Evolutionary conservation across 2,113 vertebrate genomes (phyloP), one percentile per base, ranked within the genome.

Genomic region (Sylvietta virens): DNA sequence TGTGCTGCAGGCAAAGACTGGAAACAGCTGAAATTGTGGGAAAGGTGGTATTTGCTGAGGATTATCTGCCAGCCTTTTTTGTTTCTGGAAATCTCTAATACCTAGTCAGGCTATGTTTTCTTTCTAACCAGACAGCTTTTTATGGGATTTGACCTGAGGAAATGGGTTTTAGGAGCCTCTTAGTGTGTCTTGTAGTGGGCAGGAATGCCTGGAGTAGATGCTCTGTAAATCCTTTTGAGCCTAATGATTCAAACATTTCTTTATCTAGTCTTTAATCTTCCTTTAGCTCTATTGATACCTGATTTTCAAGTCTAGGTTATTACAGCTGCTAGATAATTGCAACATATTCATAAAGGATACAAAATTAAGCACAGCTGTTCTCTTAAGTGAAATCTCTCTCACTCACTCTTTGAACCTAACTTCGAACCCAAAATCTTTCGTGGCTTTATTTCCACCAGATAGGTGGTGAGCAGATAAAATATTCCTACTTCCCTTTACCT

Each of bases 401-500:
- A 86, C 90, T 77, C 69, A 56, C 76, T 93, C 82, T 97, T 98
- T 97, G 84, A 96, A 54, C 51, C 70, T 89, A 33, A 57, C 51
- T 88, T 94, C 96, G 90, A 96, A 88, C 64, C 86, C 85, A 81
- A 92, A 97, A 66, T 74, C 42, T 94, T 93, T 93, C 80, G 94
- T 80, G 48, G 53, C 33, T 78, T 92, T 90, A 85, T 80, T 89
- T 94, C n/a, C 19, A 33, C 11, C 17, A 39, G 90, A 33, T 61
- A 82, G 33, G 39, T 82, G n/a, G 18, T 85, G 44, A 96, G 65
- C 26, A 71, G 67, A 28, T 65, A 66, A 24, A 81, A 14, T 67
- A 56, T 47, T 90, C 22, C 1, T 80, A 31, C 37, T 73, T 74
- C 60, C 42, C n/a, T 85, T 89, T 53, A 70, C 51, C 65, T 69